Conservation (phyloP, 2,797 vertebrate species). For the Micropoecilia bifurca region DNA sequence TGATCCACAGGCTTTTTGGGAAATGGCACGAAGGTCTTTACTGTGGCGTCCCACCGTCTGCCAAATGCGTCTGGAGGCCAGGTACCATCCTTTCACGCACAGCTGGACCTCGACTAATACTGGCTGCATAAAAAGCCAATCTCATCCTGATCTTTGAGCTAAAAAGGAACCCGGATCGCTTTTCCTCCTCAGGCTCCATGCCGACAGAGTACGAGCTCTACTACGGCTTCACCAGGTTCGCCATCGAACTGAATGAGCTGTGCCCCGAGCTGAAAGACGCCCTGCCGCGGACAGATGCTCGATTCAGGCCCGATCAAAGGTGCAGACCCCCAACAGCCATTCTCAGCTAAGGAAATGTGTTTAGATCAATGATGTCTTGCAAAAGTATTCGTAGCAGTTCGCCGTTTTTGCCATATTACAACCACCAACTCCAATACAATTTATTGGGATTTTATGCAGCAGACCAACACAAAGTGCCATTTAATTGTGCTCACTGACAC, state of each 20-base stretch:
- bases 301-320: conserved; percentile 98
- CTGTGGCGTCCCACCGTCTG: conserved; percentile 94
- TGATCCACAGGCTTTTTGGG: conserved; percentile 95
- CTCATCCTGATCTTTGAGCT: background rate
- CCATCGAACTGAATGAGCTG: conserved; percentile 96
- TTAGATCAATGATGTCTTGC: background rate
- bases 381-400: background rate
- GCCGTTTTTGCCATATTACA: background rate
- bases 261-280: conserved; percentile 94
- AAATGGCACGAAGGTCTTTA: conserved; percentile 99
- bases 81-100: conserved; percentile 73
- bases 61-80: conserved; percentile 98
- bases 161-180: background rate
- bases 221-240: conserved; percentile 98
- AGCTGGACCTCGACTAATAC: background rate
- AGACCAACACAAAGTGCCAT: conserved; percentile 1
- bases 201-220: conserved; percentile 97
- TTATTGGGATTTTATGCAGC: background rate
- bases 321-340: conserved; percentile 49
- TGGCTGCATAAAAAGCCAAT: conserved; percentile 1
- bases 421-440: background rate
- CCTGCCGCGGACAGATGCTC: conserved; percentile 92
- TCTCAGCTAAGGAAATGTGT: conserved; percentile 6
- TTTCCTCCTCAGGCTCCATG: conserved; percentile 89
- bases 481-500: background rate